A percentile compares a stretch with the other conserved stretches of the same genome.
These are phyloP conservation scores for Trematomus loennbergii DNA, from an alignment of 2,113 vertebrate genomes.

Conservation along the genomic window DNA sequence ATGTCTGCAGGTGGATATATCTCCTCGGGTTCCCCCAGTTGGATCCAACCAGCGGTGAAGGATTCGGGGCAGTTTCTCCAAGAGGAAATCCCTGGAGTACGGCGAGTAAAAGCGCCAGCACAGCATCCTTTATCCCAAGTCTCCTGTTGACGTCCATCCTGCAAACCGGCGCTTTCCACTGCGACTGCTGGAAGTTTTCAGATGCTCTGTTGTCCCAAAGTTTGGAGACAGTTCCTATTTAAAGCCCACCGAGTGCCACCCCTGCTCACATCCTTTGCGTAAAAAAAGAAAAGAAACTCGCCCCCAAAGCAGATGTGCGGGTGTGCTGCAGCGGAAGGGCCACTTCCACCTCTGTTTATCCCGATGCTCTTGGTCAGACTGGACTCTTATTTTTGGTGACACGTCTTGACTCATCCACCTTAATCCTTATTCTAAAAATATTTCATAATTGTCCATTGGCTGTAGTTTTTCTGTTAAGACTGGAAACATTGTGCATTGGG, in stretches of 20 bases:
- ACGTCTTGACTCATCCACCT: conserved; percentile 56
- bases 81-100: conserved; percentile 73
- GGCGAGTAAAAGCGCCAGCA: conserved; percentile 79
- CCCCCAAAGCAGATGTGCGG: conserved; percentile 83
- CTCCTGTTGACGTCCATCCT: conserved; percentile 66
- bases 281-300: conserved; percentile 75
- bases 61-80: conserved; percentile 68
- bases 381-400: conserved; percentile 69
- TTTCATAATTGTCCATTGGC: conserved; percentile 25
- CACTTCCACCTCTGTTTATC: conserved; percentile 79
- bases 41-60: conserved; percentile 86
- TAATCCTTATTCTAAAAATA: conserved; percentile 24
- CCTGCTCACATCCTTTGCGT: conserved; percentile 77
- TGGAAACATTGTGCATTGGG: neutral
- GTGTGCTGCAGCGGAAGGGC: conserved; percentile 80
- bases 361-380: conserved; percentile 64
- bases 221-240: conserved; percentile 81
- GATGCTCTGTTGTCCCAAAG: conserved; percentile 72
- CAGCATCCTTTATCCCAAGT: conserved; percentile 56
- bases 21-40: conserved; percentile 88
- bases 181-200: conserved; percentile 50
- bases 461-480: neutral
- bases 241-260: conserved; percentile 81
- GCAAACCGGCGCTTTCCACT: conserved; percentile 38
- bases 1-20: conserved; percentile 87